A percentile compares a stretch with the other conserved stretches of the same genome.
Evolutionary conservation across 2,888 invertebrate species (phyloP).

Genomic region (Branchinecta sandiegonensis): DNA sequence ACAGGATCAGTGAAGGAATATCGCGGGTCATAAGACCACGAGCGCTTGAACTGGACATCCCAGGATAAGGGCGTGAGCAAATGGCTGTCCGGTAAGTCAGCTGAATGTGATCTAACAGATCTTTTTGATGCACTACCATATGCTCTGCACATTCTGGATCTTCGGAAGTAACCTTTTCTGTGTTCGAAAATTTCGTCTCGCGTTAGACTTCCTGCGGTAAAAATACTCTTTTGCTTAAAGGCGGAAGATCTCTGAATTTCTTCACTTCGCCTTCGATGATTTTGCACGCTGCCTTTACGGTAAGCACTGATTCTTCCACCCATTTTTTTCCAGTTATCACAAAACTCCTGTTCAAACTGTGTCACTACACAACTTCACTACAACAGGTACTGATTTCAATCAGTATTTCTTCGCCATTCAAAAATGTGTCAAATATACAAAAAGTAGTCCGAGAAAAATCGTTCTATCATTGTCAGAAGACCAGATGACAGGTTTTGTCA

Average conservation of each 20-base stretch:
- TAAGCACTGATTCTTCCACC: no score
- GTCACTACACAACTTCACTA: no score
- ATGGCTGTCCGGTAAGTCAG: background rate
- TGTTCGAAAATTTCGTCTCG: background rate
- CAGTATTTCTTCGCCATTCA: no score
- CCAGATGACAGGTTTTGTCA: no score
- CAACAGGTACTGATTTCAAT: no score
- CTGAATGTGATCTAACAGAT: background rate
- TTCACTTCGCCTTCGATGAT: background rate
- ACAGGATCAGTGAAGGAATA: background rate
- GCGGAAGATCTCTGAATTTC: constrained; percentile 12
- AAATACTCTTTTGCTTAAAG: background rate
- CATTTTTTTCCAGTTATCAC: no score
- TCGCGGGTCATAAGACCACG: background rate
- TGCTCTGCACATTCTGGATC: background rate
- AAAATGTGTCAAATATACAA: no score
- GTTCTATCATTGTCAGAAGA: no score
- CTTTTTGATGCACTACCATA: background rate
- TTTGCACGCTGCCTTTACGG: no score
- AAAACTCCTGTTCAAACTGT: no score
- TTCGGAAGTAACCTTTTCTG: background rate
- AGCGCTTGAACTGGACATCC: constrained; percentile 1
- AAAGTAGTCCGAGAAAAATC: no score
- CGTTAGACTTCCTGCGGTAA: background rate
- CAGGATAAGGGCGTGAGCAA: background rate